These are phyloP conservation scores for Eubasilissa splendida DNA, from an alignment of 2,888 invertebrate genomes.

Conservation along the genomic window DNA sequence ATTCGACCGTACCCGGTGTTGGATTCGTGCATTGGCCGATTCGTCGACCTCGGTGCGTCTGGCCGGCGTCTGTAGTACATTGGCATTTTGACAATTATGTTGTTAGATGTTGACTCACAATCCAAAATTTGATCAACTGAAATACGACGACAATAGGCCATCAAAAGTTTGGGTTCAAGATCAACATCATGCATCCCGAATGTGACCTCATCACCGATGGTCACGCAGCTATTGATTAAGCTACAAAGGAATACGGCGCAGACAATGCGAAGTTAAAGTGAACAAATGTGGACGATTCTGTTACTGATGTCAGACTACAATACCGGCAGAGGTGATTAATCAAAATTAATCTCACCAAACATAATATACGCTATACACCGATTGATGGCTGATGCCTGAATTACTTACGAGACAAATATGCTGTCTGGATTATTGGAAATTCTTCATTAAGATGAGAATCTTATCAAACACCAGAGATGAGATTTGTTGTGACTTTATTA, in stretches of 20 bases:
- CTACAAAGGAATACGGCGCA: background rate
- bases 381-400: no score
- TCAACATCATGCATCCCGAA: constrained; percentile 11
- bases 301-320: constrained; percentile 10
- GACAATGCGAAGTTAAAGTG: constrained; percentile 8
- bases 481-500: no score
- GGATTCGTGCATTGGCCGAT: background rate
- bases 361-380: no score
- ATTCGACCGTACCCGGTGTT: background rate
- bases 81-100: background rate
- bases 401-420: no score
- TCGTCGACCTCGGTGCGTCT: constrained; percentile 12
- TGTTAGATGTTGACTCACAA: background rate
- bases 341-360: background rate
- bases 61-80: constrained; percentile 2
- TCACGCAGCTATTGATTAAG: background rate
- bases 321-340: background rate
- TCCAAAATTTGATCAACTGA: constrained; percentile 10
- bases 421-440: no score
- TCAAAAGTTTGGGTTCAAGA: constrained; percentile 11
- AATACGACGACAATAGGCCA: constrained; percentile 17
- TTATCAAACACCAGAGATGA: no score
- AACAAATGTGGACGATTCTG: background rate
- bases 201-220: constrained; percentile 13
- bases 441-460: no score